These are phyloP conservation scores for Urophycis tenuis DNA, from an alignment of 2,797 vertebrate genomes.

Conservation along the genomic window DNA sequence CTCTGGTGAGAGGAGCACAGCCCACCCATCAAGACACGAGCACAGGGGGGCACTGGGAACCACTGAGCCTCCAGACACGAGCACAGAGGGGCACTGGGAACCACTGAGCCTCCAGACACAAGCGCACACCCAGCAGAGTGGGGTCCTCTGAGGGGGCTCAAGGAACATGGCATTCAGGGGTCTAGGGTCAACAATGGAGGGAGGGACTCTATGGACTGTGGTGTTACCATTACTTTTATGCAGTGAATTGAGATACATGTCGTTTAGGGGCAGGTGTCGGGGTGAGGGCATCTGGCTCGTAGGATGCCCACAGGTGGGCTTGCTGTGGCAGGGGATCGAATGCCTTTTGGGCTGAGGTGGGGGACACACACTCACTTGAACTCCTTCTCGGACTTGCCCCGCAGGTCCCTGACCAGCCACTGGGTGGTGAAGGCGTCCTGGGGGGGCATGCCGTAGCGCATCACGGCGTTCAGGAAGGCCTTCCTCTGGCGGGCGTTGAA, in stretches of 20 bases:
- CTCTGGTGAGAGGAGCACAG: conserved; percentile 61
- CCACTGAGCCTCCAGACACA: background rate
- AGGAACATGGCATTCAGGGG: background rate
- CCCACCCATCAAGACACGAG: background rate
- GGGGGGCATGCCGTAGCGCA: conserved; percentile 98
- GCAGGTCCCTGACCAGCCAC: conserved; percentile 94
- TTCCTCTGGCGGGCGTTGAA: conserved; percentile 97
- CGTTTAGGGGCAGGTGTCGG: background rate
- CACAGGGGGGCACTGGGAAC: background rate
- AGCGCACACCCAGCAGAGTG: background rate
- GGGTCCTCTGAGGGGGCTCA: background rate
- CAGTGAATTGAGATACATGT: background rate
- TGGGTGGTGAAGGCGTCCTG: conserved; percentile 98
- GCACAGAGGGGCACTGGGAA: background rate
- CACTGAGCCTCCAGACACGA: background rate
- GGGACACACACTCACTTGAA: conserved; percentile 89
- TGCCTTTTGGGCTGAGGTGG: background rate
- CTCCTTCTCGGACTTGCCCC: conserved; percentile 97
- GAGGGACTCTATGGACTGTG: background rate
- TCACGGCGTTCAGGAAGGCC: conserved; percentile 97
- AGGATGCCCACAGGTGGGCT: background rate
- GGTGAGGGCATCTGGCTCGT: background rate
- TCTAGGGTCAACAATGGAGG: background rate
- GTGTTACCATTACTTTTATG: background rate
- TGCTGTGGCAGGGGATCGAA: background rate